A percentile compares a stretch with the other conserved stretches of the same genome.
Evolutionary conservation across 2,113 vertebrate species (phyloP).

Genomic region (human (Homo sapiens)): DNA sequence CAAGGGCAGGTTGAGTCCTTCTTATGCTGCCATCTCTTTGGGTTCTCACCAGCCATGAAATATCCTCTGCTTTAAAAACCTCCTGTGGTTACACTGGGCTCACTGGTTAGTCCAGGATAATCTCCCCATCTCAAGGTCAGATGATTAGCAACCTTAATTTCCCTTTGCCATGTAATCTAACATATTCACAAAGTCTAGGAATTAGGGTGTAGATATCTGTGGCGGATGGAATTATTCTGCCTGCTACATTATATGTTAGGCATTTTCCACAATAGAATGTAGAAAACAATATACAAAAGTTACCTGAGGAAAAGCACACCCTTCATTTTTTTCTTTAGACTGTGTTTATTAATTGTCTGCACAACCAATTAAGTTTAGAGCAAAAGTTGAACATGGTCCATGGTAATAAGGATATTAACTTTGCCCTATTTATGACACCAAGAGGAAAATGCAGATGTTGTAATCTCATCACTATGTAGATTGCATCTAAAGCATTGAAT

Average conservation of each 20-base stretch:
- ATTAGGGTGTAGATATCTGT: neutral
- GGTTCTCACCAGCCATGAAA: neutral
- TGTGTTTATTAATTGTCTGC: neutral
- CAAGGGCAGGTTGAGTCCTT: neutral
- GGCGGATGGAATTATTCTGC: neutral
- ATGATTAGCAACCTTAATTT: neutral
- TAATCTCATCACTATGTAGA: neutral
- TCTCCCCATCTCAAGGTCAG: neutral
- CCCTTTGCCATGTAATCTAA: neutral
- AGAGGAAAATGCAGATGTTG: neutral
- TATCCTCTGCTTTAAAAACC: neutral
- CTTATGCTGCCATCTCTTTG: neutral
- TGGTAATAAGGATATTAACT: neutral
- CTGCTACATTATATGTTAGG: neutral
- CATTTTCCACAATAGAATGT: neutral
- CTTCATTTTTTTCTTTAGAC: neutral
- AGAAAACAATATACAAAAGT: neutral
- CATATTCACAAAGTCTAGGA: too few relatives aligned
- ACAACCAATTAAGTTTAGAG: neutral
- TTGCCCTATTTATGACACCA: neutral
- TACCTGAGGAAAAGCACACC: neutral
- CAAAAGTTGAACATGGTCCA: neutral
- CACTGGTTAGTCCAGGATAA: neutral
- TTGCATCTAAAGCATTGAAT: neutral
- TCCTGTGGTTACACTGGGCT: neutral